Evolutionary conservation across 2,797 vertebrate species (phyloP).

Genomic region (Limosa lapponica): DNA sequence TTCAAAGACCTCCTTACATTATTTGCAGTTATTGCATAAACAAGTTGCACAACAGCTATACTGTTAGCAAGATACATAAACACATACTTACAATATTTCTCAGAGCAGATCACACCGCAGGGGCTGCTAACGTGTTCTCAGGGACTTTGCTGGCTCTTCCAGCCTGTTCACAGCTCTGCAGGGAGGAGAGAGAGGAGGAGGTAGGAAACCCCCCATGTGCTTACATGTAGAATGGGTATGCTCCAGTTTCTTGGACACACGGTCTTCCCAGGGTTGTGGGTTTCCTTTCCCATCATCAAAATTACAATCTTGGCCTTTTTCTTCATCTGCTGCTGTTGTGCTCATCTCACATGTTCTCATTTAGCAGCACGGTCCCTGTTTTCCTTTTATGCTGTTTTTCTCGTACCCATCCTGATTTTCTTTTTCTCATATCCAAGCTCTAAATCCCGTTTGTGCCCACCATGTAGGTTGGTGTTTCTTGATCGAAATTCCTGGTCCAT

Average conservation of each 20-base stretch:
- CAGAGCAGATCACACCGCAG: background rate
- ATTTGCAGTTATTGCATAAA: conserved; percentile 13
- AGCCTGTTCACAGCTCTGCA: background rate
- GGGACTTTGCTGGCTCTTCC: background rate
- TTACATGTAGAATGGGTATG: accelerated
- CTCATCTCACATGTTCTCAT: accelerated
- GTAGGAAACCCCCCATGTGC: background rate
- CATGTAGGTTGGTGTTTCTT: background rate
- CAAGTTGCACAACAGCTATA: background rate
- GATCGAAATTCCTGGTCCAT: background rate
- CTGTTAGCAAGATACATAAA: background rate
- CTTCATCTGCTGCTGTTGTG: background rate
- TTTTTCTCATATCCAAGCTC: background rate
- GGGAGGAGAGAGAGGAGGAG: background rate
- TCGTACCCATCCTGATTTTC: no score
- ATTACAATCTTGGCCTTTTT: background rate
- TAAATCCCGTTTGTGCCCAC: background rate
- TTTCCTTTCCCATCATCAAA: background rate
- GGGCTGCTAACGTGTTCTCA: background rate
- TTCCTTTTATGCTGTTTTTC: background rate
- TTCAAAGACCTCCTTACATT: background rate
- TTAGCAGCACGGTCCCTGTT: background rate
- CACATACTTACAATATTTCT: background rate
- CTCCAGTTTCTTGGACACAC: accelerated
- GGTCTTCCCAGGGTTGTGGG: background rate